A percentile compares a stretch with the other conserved stretches of the same genome.
These are phyloP conservation scores for Epinotia bilunana DNA, from an alignment of 2,888 invertebrate species.

Conservation along the genomic window DNA sequence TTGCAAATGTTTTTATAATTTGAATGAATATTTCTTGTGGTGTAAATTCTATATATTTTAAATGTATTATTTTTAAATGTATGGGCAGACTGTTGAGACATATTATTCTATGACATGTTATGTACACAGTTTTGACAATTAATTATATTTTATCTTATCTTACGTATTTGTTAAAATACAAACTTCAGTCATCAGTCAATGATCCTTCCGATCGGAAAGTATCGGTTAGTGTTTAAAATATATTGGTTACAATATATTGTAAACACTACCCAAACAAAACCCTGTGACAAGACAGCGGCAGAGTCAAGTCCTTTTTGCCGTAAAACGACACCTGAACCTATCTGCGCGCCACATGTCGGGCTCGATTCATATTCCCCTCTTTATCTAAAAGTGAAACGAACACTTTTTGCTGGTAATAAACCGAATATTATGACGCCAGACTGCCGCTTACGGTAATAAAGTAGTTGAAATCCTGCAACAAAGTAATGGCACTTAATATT, in stretches of 20 bases:
- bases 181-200: too few relatives aligned
- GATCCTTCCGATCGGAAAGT: not conserved
- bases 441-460: conserved; percentile 32
- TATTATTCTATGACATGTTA: too few relatives aligned
- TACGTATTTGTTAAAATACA: not conserved
- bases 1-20: too few relatives aligned
- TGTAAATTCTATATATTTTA: too few relatives aligned
- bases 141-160: too few relatives aligned
- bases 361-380: conserved; percentile 19
- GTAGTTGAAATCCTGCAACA: conserved; percentile 25
- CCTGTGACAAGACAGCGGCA: conserved; percentile 5
- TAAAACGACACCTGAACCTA: conserved; percentile 34
- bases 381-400: conserved; percentile 13
- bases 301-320: conserved; percentile 31
- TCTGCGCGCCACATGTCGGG: conserved; percentile 32
- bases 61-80: too few relatives aligned
- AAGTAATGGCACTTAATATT: conserved; percentile 19
- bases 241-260: conserved; percentile 4
- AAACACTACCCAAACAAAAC: conserved; percentile 16
- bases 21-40: too few relatives aligned
- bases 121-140: not conserved
- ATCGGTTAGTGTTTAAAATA: too few relatives aligned
- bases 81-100: too few relatives aligned
- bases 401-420: conserved; percentile 15
- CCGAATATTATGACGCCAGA: conserved; percentile 19